Evolutionary conservation across 2,113 vertebrate species (phyloP), one percentile per base, ranked within the genome.

Genomic region (Ictalurus punctatus): DNA sequence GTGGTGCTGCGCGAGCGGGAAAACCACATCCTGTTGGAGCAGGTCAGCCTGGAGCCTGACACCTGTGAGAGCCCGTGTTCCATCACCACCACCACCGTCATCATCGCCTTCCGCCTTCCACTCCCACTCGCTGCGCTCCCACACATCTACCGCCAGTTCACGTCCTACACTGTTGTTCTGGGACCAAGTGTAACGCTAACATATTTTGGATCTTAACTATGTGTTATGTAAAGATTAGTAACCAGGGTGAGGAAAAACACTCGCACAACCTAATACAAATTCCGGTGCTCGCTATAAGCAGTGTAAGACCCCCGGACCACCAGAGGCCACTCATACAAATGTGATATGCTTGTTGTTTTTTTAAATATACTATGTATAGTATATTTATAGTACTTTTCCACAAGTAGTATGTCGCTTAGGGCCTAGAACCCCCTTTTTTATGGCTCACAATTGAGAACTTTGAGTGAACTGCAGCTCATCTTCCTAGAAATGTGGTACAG

Each of bases 11-110:
- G 58, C 86, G 59, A 81, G 59, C 56, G 12, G 73, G 73, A 37
- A 90, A 91, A 91, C 91, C 91, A 92, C 91, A 93, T 93, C 92
- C 91, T 91, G 78, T 65, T 90, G 89, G 73, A 86, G 84, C 58
- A 23, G 44, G 88, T 86, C 81, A 37, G 82, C 34, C 83, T 56
- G 85, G 79, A 87, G 83, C 79, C 61, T n/a, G 65, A 90, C 90
- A 91, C 90, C 92, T 90, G 92, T 82, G 59, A 90, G 88, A 89
- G 44, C 44, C 58, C 25, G 6, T 21, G 37, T 74, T 67, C 59
- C 86, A 82, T n/a, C 86, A 65, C 69, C 87, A 52, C 27, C 44
- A 85, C 13, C 37, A 52, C 27, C 44, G 78, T 6, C 37, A 71
- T 80, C 84, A 65, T 88, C 30, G 27, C 52, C 48, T 34, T 79